Conservation (phyloP, 64 coral and sea anemone genomes). For the Montipora sp. region DNA sequence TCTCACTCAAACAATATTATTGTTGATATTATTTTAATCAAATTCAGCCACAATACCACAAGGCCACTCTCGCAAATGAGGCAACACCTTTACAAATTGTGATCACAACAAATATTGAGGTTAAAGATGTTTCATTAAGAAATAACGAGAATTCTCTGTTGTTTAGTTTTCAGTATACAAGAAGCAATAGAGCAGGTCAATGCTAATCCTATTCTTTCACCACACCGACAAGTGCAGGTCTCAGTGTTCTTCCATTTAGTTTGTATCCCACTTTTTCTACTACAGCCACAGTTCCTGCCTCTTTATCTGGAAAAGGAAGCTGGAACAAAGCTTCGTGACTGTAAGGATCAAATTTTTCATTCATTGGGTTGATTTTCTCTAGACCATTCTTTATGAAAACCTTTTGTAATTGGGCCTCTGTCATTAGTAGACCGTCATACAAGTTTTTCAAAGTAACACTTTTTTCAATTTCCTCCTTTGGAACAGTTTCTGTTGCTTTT, state of each 20-base stretch:
- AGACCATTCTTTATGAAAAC: constrained; percentile 92
- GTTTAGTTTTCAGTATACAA: not conserved
- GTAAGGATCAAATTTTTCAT: constrained; percentile 96
- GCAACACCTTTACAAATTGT: not conserved
- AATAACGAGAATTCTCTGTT: not conserved
- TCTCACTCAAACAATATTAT: too few relatives aligned
- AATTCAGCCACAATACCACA: too few relatives aligned
- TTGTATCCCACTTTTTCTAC: constrained; percentile 97
- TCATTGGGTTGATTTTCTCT: constrained; percentile 84
- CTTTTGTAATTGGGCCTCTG: constrained; percentile 91
- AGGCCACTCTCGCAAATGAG: too few relatives aligned
- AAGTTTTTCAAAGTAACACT: constrained; percentile 83
- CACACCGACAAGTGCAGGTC: constrained; percentile 97
- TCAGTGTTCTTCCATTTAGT: constrained; percentile 90
- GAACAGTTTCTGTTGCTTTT: constrained; percentile 93
- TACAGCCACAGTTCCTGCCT: constrained; percentile 92
- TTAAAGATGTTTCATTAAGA: not conserved
- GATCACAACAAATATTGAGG: not conserved
- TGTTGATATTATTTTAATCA: too few relatives aligned
- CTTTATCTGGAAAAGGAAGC: constrained; percentile 86
- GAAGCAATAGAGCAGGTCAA: not conserved
- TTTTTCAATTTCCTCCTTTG: constrained; percentile 82
- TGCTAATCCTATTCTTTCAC: constrained; percentile 62
- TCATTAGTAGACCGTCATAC: constrained; percentile 92
- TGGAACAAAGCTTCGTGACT: constrained; percentile 96